Percentiles rank a stretch among this genome's conserved stretches.
Conservation (phyloP, 2,113 vertebrate genomes). For the Indri indri region DNA sequence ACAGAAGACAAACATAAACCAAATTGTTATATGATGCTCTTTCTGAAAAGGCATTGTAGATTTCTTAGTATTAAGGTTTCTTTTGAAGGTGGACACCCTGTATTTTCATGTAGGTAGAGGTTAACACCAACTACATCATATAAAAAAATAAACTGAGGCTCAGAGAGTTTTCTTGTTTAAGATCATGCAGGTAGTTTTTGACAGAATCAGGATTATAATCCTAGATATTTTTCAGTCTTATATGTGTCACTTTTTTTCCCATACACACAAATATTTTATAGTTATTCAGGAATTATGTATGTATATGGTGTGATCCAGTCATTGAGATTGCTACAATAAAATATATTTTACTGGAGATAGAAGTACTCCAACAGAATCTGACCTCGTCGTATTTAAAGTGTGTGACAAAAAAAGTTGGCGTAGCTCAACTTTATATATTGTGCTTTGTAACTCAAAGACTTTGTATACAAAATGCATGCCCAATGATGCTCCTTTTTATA, state of each 20-base stretch:
- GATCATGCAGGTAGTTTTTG: neutral
- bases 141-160: neutral
- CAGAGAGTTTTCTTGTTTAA: neutral
- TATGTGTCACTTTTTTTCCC: neutral
- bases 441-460: conserved; percentile 7
- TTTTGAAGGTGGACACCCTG: neutral
- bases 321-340: neutral
- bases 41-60: neutral
- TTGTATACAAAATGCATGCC: neutral
- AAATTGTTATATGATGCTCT: neutral
- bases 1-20: neutral
- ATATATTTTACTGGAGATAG: neutral
- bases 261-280: conserved; percentile 15
- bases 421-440: neutral
- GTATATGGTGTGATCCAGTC: neutral
- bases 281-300: neutral
- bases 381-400: conserved; percentile 8
- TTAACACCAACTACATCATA: neutral
- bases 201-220: neutral
- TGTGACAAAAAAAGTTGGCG: neutral
- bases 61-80: neutral
- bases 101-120: neutral
- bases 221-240: neutral
- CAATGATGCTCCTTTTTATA: neutral
- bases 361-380: neutral